Evolutionary conservation across 2,113 vertebrate species (phyloP).

Genomic region (Salvelinus fontinalis): DNA sequence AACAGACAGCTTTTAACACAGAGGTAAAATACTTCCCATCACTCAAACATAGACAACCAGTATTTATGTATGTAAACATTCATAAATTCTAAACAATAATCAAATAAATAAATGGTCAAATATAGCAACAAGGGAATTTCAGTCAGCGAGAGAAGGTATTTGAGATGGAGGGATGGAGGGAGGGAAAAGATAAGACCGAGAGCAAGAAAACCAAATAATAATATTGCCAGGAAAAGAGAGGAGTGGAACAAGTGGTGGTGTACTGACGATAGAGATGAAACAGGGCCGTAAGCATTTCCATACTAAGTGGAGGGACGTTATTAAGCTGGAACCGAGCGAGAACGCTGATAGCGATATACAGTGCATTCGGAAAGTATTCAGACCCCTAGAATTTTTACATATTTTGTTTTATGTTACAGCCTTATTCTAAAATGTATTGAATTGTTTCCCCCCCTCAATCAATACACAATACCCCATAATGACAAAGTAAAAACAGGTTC

Average conservation of each 20-base stretch:
- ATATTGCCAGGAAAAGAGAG: conserved; percentile 16
- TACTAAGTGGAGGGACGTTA: conserved; percentile 62
- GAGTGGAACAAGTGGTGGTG: conserved; percentile 47
- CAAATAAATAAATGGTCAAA: conserved; percentile 67
- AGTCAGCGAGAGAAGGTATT: conserved; percentile 51
- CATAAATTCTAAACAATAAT: conserved; percentile 55
- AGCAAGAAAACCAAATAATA: conserved; percentile 32
- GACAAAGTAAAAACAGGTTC: no score
- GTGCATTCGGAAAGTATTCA: no score
- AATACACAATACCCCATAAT: no score
- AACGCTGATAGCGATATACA: conserved; percentile 30
- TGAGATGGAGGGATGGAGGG: conserved; percentile 46
- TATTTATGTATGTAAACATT: conserved; percentile 56
- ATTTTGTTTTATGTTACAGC: no score
- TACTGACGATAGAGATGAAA: conserved; percentile 39
- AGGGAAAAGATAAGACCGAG: conserved; percentile 16
- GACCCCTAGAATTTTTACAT: no score
- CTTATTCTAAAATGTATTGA: no score
- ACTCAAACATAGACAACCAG: conserved; percentile 65
- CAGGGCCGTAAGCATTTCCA: conserved; percentile 38
- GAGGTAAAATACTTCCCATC: conserved; percentile 50
- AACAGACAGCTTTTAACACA: conserved; percentile 22
- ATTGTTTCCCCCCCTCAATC: no score
- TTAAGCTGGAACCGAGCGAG: conserved; percentile 65
- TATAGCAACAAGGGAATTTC: conserved; percentile 27